These are phyloP conservation scores for Archips xylosteana DNA, from an alignment of 2,888 invertebrate species.

Conservation along the genomic window DNA sequence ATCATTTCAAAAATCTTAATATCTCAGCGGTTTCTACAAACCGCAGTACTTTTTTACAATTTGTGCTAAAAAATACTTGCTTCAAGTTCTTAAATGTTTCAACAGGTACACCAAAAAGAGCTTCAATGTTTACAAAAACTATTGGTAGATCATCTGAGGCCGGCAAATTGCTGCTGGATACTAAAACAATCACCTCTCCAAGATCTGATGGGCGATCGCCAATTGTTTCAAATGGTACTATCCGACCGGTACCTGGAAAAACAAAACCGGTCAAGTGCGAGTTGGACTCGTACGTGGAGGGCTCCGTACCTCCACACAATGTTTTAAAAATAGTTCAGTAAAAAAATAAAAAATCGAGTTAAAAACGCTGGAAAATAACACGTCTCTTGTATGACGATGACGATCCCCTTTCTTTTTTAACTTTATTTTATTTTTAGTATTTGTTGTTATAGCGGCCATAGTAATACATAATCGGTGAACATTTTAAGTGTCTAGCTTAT, in stretches of 20 bases:
- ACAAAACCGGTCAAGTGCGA: background rate
- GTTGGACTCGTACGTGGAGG: background rate
- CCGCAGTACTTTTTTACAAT: background rate
- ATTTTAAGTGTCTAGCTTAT: no score
- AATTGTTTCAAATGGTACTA: conserved; percentile 59
- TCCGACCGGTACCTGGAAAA: conserved; percentile 66
- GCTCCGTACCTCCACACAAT: no score
- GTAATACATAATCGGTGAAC: no score
- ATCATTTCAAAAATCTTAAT: background rate
- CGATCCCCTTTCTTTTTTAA: no score
- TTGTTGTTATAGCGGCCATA: no score
- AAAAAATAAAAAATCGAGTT: no score
- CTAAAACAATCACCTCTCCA: conserved; percentile 67
- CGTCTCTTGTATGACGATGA: no score
- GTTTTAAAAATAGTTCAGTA: no score
- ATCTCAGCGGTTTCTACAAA: no score
- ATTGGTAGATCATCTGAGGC: conserved; percentile 72
- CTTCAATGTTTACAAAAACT: conserved; percentile 69
- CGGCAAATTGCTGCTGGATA: conserved; percentile 70
- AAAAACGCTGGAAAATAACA: no score
- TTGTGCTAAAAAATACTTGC: conserved; percentile 52
- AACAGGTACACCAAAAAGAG: conserved; percentile 62
- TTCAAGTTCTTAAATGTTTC: conserved; percentile 59
- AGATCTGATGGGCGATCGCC: conserved; percentile 61
- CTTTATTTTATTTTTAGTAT: no score